A percentile compares a stretch with the other conserved stretches of the same genome.
Conservation (phyloP, 1,140 invertebrate species). For the Spodoptera litura region DNA sequence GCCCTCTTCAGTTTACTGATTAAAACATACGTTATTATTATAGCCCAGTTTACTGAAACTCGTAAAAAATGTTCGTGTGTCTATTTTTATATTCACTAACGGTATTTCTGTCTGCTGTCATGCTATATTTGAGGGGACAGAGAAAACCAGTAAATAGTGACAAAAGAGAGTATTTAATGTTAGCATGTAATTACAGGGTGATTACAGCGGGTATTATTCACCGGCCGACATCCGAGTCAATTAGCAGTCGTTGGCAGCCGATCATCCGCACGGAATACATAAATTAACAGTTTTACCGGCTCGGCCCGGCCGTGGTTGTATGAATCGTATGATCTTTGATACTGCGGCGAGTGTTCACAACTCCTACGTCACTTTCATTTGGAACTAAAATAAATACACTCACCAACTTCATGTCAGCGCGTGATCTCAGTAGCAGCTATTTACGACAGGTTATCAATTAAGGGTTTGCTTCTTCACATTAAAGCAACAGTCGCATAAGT, state of each 20-base stretch:
- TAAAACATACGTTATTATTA: background rate
- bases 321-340: slow-evolving; percentile 14
- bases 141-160: slow-evolving; percentile 1
- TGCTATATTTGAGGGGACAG: too few relatives aligned
- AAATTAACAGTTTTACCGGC: slow-evolving; percentile 43
- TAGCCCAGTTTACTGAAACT: too few relatives aligned
- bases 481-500: too few relatives aligned
- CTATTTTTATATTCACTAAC: too few relatives aligned
- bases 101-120: too few relatives aligned
- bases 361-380: background rate
- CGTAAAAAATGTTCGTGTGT: too few relatives aligned
- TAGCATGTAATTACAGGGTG: slow-evolving; percentile 14
- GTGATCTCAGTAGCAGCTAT: too few relatives aligned
- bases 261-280: slow-evolving; percentile 38
- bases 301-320: too few relatives aligned
- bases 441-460: too few relatives aligned
- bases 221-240: slow-evolving; percentile 29
- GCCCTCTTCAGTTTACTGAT: background rate
- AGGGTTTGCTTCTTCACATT: too few relatives aligned
- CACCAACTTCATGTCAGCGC: too few relatives aligned
- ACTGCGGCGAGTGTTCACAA: slow-evolving; percentile 2
- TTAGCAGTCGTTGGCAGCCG: slow-evolving; percentile 24
- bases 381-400: slow-evolving; percentile 1
- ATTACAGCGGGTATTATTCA: slow-evolving; percentile 12
- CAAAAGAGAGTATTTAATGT: slow-evolving; percentile 5